Evolutionary conservation across 2,113 vertebrate genomes (phyloP), one percentile per base, ranked within the genome.

Genomic region (Protobothrops mucrosquamatus): DNA sequence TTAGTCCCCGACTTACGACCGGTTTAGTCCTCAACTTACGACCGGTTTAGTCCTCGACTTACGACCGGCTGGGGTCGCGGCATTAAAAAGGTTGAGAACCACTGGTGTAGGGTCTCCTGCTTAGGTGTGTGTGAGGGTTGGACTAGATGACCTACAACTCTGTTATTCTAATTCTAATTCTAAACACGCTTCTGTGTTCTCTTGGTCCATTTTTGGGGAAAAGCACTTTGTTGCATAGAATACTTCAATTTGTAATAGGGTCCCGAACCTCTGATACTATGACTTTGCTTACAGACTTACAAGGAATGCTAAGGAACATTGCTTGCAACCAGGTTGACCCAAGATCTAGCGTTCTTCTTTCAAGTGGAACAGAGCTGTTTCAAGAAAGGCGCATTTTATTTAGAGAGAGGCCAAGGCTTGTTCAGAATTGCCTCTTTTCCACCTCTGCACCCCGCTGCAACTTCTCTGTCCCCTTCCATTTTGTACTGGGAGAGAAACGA

Each of bases 391-490:
- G 89, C 61, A 0, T 91, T 95, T 51, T 59, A 59, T 93, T 64
- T 81, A 52, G 15, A 89, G 90, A 64, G 92, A 89, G 90, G 93
- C 57, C 91, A 90, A 64, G 61, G 93, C 96, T 96, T 89, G 39
- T 94, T 96, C 91, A 64, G 22, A 55, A n/a, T 24, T 26, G 34
- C 88, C 92, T 96, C 24, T 0, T 0, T 92, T n/a, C 3, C 29
- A 88, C 64, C 14, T 94, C 59, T 26, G 55, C 61, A 5, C 26
- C 61, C 85, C 26, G 91, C 93, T 43, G 88, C 39, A 52, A n/a
- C 57, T 51, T n/a, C 87, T n/a, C 2, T 8, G 12, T 88, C 1
- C 26, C 4, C 0, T 92, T 89, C 61, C 34, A 43, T 89, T 55
- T 56, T n/a, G 2, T 18, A 14, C 34, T 0, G 15, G 20, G 1